Evolutionary conservation across 2,888 invertebrate species (phyloP), one percentile per base, ranked within the genome.

Genomic region (Apotomis capreana): DNA sequence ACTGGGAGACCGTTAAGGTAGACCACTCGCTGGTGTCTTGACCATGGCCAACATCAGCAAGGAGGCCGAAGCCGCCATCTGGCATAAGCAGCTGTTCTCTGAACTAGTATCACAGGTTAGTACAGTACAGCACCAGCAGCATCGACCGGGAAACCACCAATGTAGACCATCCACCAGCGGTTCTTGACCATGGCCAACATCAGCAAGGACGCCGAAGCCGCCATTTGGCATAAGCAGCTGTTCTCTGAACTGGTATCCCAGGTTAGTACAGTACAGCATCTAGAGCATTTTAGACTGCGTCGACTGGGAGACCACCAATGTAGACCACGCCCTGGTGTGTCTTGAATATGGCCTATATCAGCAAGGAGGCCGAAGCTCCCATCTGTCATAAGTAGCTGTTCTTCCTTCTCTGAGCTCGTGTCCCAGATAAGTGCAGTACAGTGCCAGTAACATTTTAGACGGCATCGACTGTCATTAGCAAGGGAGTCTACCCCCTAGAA

Each of bases 1-100:
- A 99, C 89, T 99, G 99, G 87, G 99, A 99, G 91, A 99, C 99
- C 0, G 99, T 99, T 73, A 99, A 99, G 94, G 99, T 99, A 62
- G 96, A 97, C 79, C 99, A 98, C 88, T 99, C 99, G 0, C 85
- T 98, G 76, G 98, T 78, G 97, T 97, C 3, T 92, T 95, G 57
- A 97, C 97, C 63, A 98, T 98, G 98, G 97, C 97, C 59, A 97
- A 97, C 89, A 98, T 98, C 81, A 98, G 98, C 89, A 96, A 97
- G 91, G 99, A 99, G 92, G 99, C 99, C 0, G 99, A 99, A 88
- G 97, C 98, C 5, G 99, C 98, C 0, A 95, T 99, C 77, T 99
- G 98, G 97, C 98, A 99, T 80, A 96, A 95, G 80, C 97, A 98
- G 88, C 94, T 97, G 76, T 98, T 98, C 89, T 95, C 94, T 62